Percentiles rank a stretch among this genome's conserved stretches.
phyloP scores from a whole-genome alignment of 2,113 vertebrate genomes.

The Burhinus oedicnemus region DNA sequence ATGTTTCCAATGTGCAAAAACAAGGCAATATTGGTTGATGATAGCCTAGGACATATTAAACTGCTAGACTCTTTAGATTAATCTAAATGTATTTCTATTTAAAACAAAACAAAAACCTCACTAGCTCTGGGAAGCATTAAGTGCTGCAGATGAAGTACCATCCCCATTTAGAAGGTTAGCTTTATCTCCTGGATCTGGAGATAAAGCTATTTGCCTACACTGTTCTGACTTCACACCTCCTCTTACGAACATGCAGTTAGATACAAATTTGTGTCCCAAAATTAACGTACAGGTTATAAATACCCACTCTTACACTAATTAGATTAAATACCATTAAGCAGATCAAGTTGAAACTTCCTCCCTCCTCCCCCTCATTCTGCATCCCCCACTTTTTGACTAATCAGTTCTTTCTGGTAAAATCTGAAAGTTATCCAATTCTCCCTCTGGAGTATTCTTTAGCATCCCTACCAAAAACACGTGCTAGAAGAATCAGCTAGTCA shows the following conservation, averaged over 20 bases:
- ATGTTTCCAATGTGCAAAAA: background rate
- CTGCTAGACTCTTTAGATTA: background rate
- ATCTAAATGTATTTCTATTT: background rate
- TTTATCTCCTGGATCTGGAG: background rate
- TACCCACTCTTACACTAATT: background rate
- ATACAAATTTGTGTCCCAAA: background rate
- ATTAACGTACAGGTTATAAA: background rate
- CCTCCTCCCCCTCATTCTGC: background rate
- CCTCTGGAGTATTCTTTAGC: conserved; percentile 21
- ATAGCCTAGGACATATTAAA: background rate
- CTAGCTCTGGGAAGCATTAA: background rate
- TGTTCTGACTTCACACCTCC: background rate
- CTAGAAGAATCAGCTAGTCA: background rate
- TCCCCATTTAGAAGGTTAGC: background rate
- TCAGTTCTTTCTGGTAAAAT: conserved; percentile 7
- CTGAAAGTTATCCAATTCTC: background rate
- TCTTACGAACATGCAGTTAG: background rate
- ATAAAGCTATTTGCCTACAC: background rate
- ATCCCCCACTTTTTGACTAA: background rate
- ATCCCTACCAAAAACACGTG: background rate
- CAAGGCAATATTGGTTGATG: background rate
- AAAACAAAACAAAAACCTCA: background rate
- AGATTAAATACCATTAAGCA: background rate
- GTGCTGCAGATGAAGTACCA: background rate
- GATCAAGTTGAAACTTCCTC: background rate